Conservation (phyloP, 2,113 vertebrate genomes). For the Cyanistes caeruleus region DNA sequence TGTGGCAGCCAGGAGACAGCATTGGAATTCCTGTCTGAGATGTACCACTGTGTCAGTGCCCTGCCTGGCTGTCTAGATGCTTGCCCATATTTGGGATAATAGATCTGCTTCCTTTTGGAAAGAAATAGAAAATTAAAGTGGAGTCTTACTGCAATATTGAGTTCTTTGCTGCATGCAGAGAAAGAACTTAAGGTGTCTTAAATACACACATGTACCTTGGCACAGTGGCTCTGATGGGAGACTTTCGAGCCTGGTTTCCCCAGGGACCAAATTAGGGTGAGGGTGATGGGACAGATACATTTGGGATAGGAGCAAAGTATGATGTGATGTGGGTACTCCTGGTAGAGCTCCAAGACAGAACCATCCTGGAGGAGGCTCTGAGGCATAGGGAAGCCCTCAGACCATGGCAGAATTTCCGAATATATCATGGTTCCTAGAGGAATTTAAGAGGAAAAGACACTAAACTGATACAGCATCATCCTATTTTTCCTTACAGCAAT, state of each 20-base stretch:
- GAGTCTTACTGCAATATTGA: not conserved
- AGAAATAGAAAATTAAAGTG: not conserved
- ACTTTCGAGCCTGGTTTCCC: not conserved
- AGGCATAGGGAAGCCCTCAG: not conserved
- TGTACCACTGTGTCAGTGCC: not conserved
- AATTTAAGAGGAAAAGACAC: not conserved
- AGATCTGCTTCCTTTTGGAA: not conserved
- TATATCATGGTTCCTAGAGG: not conserved
- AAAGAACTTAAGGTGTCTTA: not conserved
- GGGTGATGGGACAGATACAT: not conserved
- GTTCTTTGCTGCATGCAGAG: not conserved
- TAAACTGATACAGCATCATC: not conserved
- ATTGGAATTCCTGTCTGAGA: not conserved
- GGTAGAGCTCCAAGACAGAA: not conserved
- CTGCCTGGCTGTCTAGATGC: not conserved
- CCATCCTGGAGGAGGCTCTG: not conserved
- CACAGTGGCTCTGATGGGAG: not conserved
- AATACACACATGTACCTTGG: not conserved
- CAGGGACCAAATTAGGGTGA: not conserved
- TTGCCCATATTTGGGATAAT: not conserved
- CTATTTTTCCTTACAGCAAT: not conserved
- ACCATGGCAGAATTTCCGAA: not conserved
- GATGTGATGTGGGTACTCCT: not conserved
- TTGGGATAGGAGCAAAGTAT: not conserved
- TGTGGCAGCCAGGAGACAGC: not conserved